Base-by-base conservation (phyloP, 1,140 invertebrate genomes). In the Eciton burchellii region DNA sequence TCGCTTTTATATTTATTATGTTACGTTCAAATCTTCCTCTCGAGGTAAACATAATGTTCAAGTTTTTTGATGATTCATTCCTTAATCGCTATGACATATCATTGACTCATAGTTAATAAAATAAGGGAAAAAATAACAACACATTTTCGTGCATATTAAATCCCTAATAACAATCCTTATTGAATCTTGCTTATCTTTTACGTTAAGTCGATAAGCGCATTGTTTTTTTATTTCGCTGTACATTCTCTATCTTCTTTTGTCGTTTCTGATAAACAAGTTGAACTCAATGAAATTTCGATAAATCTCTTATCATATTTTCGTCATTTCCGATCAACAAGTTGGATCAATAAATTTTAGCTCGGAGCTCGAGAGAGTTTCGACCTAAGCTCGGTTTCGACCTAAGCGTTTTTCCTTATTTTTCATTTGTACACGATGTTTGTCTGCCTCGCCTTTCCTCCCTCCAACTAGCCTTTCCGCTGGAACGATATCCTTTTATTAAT, bases 321-420 rank as follows among this genome's bases (percentile, higher is more conserved):
- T 11, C 56, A 1, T 1, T 21, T 70, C 24, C 12, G 16, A 5
- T 29, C 56, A 68, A 77, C 49, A 77, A 68, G 21, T 70, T n/a
- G 21, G 35, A 0, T 68, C 54, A 77, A 70, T 68, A 68, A 79
- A 79, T 68, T 68, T 79, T 57, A 56, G 56, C 6, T 26, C 24
- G 45, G n/a, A 41, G 26, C 3, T 11, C 16, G 6, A 54, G 45
- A 63, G 29, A 41, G 19, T 19, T 77, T 77, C 8, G 62, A 45
- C 29, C 68, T 43, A n/a, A 65, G 43, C 45, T n/a, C n/a, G n/a
- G 16, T 77, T 77, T 77, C 8, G 62, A 45, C 29, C 68, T 43
- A n/a, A 65, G 43, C 45, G 11, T 11, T 54, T 66, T 35, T 56
- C 35, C 47, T 68, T 68, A 77, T 77, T 77, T 77, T 77, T 77